Percentiles rank a stretch among this genome's conserved stretches.
These are phyloP conservation scores for Pyrgilauda ruficollis DNA, from an alignment of 2,113 vertebrate genomes.

Conservation along the genomic window DNA sequence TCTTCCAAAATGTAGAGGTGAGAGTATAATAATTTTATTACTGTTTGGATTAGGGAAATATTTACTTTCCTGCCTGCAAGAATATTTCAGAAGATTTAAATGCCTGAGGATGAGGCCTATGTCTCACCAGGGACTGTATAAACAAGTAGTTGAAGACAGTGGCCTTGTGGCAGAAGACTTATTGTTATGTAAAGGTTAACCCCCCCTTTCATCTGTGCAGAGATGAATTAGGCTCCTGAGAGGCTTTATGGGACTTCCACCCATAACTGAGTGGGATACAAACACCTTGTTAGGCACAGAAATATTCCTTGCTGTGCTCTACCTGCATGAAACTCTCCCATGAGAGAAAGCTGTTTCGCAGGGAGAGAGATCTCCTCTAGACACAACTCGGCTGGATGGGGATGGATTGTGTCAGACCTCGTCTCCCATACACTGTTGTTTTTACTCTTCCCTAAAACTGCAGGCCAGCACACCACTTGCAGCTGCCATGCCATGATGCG, in stretches of 20 bases:
- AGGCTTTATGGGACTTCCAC: not conserved
- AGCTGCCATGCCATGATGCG: not conserved
- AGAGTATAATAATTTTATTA: not conserved
- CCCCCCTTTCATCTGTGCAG: not conserved
- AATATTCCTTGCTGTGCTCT: not conserved
- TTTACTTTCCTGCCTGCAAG: not conserved
- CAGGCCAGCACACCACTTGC: not conserved
- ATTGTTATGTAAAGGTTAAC: not conserved
- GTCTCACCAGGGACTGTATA: not conserved
- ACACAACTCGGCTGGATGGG: not conserved
- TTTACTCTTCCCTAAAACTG: constrained; percentile 1
- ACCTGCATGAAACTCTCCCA: not conserved
- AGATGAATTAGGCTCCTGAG: not conserved
- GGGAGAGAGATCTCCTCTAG: not conserved
- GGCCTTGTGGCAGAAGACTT: not conserved
- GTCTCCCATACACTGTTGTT: not conserved
- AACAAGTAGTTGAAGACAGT: not conserved
- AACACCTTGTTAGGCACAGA: not conserved
- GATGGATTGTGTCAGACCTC: not conserved
- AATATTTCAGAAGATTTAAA: constrained; percentile 4
- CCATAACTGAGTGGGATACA: not conserved
- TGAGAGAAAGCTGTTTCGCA: not conserved
- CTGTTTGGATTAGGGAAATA: not conserved
- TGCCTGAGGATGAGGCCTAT: not conserved
- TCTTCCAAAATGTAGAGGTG: not conserved